phyloP scores from a whole-genome alignment of 2,888 invertebrate species.

The Entomobrya proxima region DNA sequence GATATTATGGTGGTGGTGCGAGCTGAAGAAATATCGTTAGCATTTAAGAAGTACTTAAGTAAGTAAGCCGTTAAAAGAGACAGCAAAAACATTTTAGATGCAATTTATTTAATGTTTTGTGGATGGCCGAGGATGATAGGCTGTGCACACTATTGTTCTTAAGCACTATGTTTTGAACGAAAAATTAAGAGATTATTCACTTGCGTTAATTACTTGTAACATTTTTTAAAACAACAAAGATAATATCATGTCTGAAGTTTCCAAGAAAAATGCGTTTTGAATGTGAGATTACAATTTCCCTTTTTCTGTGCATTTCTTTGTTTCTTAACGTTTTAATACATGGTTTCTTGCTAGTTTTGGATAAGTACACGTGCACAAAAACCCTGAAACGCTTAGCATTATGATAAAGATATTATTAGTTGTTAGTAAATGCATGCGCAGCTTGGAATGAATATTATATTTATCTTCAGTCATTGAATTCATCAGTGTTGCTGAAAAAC shows the following conservation, averaged over 20 bases:
- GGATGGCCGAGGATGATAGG: not conserved
- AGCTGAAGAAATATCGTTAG: not conserved
- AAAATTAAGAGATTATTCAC: constrained; percentile 43
- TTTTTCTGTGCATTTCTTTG: not conserved
- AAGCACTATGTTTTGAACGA: not conserved
- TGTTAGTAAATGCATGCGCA: too few relatives aligned
- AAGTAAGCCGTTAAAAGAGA: constrained; percentile 47
- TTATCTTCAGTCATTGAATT: not conserved
- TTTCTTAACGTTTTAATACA: too few relatives aligned
- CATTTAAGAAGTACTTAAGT: constrained; percentile 41
- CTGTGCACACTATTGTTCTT: not conserved
- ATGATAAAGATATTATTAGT: too few relatives aligned
- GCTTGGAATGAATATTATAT: constrained; percentile 12
- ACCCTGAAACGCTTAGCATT: too few relatives aligned
- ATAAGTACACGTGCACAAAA: too few relatives aligned
- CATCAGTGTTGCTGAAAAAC: not conserved
- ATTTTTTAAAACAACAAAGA: constrained; percentile 11
- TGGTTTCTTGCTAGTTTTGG: too few relatives aligned
- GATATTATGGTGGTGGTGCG: not conserved
- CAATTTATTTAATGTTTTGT: constrained; percentile 30
- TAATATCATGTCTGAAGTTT: not conserved
- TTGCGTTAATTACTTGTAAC: constrained; percentile 25
- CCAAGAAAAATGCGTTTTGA: constrained; percentile 19
- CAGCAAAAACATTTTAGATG: constrained; percentile 42
- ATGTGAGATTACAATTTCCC: constrained; percentile 11